A percentile compares a stretch with the other conserved stretches of the same genome.
These are phyloP conservation scores for Herpailurus yagouaroundi DNA, from an alignment of 2,113 vertebrate genomes.

Conservation along the genomic window DNA sequence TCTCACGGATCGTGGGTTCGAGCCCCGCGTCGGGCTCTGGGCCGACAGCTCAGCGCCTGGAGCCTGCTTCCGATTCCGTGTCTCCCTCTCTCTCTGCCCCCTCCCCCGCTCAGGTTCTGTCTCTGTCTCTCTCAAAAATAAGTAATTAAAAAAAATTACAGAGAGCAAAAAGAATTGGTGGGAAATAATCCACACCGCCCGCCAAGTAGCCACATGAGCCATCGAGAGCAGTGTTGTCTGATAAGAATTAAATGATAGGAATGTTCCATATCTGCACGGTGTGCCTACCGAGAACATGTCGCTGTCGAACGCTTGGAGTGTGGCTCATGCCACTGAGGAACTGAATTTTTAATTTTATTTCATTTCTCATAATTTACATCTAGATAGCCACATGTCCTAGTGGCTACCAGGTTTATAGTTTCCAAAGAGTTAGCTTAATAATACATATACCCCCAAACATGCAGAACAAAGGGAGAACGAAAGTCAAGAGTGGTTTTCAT, in stretches of 20 bases:
- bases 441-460: too few relatives aligned
- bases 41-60: too few relatives aligned
- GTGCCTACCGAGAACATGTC: too few relatives aligned
- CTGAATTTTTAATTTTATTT: neutral
- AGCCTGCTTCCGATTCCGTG: too few relatives aligned
- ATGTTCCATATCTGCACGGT: neutral
- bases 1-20: too few relatives aligned
- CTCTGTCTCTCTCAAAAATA: too few relatives aligned
- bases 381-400: neutral
- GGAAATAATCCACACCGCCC: neutral
- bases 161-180: neutral
- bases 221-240: neutral
- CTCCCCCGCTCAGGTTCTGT: too few relatives aligned
- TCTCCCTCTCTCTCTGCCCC: too few relatives aligned
- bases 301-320: neutral
- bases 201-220: neutral
- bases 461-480: neutral
- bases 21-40: too few relatives aligned
- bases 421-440: neutral
- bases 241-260: neutral
- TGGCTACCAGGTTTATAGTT: neutral
- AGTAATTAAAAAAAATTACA: neutral
- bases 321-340: neutral
- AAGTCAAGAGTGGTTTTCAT: neutral
- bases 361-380: neutral